These are phyloP conservation scores for Dolichoris vasculosae DNA, from an alignment of 1,140 invertebrate species.

Conservation along the genomic window DNA sequence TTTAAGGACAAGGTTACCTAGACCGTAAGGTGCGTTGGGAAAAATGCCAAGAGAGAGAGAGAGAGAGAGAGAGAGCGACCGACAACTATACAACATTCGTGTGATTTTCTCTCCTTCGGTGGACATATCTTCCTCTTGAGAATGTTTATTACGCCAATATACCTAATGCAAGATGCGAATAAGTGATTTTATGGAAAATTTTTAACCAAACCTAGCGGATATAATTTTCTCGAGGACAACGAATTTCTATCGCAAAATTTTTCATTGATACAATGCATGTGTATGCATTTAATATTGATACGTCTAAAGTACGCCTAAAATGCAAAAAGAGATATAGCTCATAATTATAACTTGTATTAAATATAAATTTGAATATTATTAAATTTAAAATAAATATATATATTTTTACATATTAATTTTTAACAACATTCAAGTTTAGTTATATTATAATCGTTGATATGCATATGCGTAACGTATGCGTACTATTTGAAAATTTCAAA, in stretches of 20 bases:
- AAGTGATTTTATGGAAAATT: constrained; percentile 45
- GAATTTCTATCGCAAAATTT: constrained; percentile 35
- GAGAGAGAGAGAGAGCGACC: too few species aligned
- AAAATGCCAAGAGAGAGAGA: background rate
- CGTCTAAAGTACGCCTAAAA: background rate
- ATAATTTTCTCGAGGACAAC: background rate
- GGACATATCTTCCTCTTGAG: background rate
- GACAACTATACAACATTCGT: constrained; percentile 38
- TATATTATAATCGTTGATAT: too few species aligned
- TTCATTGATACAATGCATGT: background rate
- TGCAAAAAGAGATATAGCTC: background rate
- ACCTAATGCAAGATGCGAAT: constrained; percentile 40
- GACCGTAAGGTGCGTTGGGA: background rate
- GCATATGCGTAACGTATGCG: too few species aligned
- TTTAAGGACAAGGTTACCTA: constrained; percentile 19
- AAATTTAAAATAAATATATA: too few species aligned
- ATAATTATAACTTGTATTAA: background rate
- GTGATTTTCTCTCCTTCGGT: background rate
- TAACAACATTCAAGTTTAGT: too few species aligned
- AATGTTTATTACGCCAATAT: constrained; percentile 46
- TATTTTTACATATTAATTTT: too few species aligned
- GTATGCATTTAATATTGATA: background rate
- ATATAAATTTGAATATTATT: background rate
- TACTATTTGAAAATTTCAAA: too few species aligned
- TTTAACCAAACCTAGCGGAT: too few species aligned